Evolutionary conservation across 1,140 invertebrate genomes (phyloP), one percentile per base, ranked within the genome.

Genomic region (Drosophila nigromelanica): DNA sequence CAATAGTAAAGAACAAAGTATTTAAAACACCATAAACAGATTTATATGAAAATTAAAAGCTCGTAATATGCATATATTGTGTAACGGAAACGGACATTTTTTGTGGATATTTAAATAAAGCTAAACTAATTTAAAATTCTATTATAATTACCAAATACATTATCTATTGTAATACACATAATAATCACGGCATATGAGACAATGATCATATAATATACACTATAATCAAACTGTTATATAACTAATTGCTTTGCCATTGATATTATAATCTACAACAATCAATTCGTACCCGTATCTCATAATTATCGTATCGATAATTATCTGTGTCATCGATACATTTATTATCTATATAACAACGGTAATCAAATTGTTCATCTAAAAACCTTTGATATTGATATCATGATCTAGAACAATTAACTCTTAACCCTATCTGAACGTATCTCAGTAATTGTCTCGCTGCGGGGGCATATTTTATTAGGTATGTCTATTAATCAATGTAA

Each of bases 401-500:
- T 40, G 39, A 40, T 40, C 5, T 43, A 56, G 56, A 45, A 37
- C 62, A 66, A 43, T 72, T 66, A 30, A 59, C 45, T 51, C 15
- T 21, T 18, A 58, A 66, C 47, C 45, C 62, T 21, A 72, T 14
- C 47, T 18, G 14, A 59, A 4, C 8, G 37, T 67, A 67, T 59
- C 69, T 39, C 45, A 37, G 21, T 40, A 52, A 52, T 72, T 67
- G 69, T 59, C 54, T 51, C 59, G 69, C 69, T 33, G 54, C 39
- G 47, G 62, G 69, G 69, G 42, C 18, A 24, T 24, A 27, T 30
- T 51, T 68, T 58, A 71, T 68, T 66, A 68, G 55, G 50, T 60
- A 47, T 80, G 39, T 67, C 47, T 21, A 51, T 72, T 55, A 64
- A 56, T 42, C 61, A 51, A n/a, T 64, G 69, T 67, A 66, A 72